These are phyloP conservation scores for Atta cephalotes DNA, from an alignment of 1,140 invertebrate species.

Conservation along the genomic window DNA sequence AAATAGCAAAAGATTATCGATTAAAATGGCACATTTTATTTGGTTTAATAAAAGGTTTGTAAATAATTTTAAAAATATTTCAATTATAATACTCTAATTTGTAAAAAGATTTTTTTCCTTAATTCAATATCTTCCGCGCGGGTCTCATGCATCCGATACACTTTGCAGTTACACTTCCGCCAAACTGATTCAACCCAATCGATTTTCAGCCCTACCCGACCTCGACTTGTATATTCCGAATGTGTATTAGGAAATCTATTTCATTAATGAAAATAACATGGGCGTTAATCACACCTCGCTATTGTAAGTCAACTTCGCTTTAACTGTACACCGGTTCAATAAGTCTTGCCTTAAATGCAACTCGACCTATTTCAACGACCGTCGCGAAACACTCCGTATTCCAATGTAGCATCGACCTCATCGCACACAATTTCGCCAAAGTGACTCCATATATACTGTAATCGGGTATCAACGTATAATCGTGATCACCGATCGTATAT, in stretches of 20 bases:
- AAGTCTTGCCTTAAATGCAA: slow-evolving; percentile 16
- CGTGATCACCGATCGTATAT: not conserved
- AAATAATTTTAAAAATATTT: no score
- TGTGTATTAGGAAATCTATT: slow-evolving; percentile 19
- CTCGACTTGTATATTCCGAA: slow-evolving; percentile 1
- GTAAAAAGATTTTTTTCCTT: not conserved
- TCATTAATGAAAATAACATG: slow-evolving; percentile 40
- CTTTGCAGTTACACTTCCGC: not conserved
- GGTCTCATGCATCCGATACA: not conserved
- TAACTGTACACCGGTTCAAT: slow-evolving; percentile 18
- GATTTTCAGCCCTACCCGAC: slow-evolving; percentile 2
- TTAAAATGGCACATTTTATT: no score
- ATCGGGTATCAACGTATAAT: slow-evolving; percentile 3
- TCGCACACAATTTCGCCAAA: slow-evolving; percentile 6
- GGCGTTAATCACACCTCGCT: slow-evolving; percentile 6
- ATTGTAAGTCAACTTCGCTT: slow-evolving; percentile 13
- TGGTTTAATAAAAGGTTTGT: no score
- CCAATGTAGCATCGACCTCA: no score
- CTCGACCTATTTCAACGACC: slow-evolving; percentile 24
- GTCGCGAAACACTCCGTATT: slow-evolving; percentile 40
- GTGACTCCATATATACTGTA: not conserved
- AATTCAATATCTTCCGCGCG: not conserved
- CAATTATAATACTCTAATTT: no score
- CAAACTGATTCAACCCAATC: slow-evolving; percentile 7
- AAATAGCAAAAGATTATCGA: no score